Evolutionary conservation across 2,888 invertebrate species (phyloP).

Genomic region (Eurois occulta): DNA sequence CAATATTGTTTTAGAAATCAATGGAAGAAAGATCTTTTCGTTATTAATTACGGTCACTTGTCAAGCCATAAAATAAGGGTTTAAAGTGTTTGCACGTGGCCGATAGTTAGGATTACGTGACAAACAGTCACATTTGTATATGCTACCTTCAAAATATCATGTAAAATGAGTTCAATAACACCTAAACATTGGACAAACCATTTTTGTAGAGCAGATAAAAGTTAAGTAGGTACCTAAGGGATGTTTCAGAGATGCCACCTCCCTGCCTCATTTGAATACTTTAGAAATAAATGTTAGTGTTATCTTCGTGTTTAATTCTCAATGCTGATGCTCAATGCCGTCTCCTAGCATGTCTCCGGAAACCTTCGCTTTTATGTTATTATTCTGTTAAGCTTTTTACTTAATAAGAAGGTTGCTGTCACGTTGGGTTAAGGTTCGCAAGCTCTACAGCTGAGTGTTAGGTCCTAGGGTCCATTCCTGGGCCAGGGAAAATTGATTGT

Average conservation of each 20-base stretch:
- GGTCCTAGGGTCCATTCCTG: neutral
- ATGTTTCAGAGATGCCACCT: constrained; percentile 47
- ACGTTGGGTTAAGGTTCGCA: neutral
- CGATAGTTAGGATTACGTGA: too few relatives aligned
- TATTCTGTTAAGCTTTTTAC: constrained; percentile 36
- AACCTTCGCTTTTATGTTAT: constrained; percentile 65
- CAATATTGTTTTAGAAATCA: too few relatives aligned
- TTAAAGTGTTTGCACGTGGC: too few relatives aligned
- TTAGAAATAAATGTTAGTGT: constrained; percentile 70
- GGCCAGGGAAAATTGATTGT: neutral
- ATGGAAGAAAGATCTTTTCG: too few relatives aligned
- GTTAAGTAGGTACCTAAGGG: constrained; percentile 53
- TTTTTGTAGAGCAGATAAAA: constrained; percentile 65
- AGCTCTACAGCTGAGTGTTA: neutral
- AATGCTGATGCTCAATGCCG: constrained; percentile 43
- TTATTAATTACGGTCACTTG: too few relatives aligned
- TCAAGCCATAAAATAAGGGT: too few relatives aligned
- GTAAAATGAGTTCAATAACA: constrained; percentile 18
- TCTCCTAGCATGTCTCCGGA: constrained; percentile 38
- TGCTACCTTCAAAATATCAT: too few relatives aligned
- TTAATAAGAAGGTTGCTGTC: constrained; percentile 5
- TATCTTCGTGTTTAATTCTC: constrained; percentile 66
- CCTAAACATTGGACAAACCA: constrained; percentile 34
- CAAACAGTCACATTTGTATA: too few relatives aligned
- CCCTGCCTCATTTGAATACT: constrained; percentile 67